Conservation (phyloP, 2,113 vertebrate species). For the Pachycephala philippinensis region DNA sequence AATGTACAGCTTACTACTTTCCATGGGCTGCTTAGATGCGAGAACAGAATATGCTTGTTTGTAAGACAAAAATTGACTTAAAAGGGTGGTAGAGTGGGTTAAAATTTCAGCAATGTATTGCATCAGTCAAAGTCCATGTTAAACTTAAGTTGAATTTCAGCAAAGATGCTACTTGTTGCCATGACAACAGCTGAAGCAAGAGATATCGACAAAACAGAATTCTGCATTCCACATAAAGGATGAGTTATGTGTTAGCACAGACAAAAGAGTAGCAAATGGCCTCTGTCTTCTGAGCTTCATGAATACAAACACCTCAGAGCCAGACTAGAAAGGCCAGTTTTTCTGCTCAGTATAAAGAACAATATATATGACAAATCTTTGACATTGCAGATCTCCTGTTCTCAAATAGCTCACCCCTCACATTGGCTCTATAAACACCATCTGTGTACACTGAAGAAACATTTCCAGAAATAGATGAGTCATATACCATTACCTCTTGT, state of each 20-base stretch:
- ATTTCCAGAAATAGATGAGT: conserved; percentile 51
- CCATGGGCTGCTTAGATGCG: background rate
- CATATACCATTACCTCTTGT: conserved; percentile 9
- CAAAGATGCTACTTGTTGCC: conserved; percentile 22
- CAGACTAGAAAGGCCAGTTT: background rate
- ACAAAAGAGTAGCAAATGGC: conserved; percentile 4
- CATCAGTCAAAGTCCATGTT: background rate
- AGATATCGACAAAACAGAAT: background rate
- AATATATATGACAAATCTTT: background rate
- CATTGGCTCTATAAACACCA: conserved; percentile 30
- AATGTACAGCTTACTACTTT: background rate
- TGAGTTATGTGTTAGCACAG: background rate
- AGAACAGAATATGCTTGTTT: background rate
- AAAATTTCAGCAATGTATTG: background rate
- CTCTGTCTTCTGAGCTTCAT: background rate
- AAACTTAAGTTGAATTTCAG: background rate
- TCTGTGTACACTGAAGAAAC: conserved; percentile 25
- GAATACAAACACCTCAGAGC: background rate
- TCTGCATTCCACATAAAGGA: background rate
- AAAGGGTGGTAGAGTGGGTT: background rate
- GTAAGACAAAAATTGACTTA: background rate
- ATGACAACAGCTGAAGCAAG: conserved; percentile 29
- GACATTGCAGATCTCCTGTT: background rate
- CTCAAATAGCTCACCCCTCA: background rate
- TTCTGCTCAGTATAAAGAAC: background rate